Conservation (phyloP, 2,113 vertebrate species). For the Actenoides lindsayi region DNA sequence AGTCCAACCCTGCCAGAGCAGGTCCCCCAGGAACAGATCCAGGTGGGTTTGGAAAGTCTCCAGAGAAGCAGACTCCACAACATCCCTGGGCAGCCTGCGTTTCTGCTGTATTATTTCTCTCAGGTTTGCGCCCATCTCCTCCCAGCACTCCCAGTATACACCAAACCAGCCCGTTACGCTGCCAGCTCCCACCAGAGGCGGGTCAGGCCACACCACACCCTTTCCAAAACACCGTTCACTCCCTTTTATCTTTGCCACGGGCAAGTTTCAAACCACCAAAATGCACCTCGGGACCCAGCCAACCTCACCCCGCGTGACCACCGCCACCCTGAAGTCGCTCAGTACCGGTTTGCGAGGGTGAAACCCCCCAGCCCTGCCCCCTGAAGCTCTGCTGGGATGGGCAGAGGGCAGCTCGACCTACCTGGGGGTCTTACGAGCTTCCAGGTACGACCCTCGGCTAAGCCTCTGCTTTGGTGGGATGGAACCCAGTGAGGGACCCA, state of each 20-base stretch:
- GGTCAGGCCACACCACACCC: background rate
- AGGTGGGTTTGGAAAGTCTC: too few species aligned
- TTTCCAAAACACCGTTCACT: background rate
- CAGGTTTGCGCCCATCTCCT: rapidly evolving
- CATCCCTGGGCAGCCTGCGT: too few species aligned
- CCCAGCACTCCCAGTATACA: rapidly evolving
- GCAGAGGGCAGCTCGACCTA: background rate
- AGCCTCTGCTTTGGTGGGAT: conserved; percentile 66
- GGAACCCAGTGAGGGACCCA: conserved; percentile 6
- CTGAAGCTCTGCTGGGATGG: rapidly evolving
- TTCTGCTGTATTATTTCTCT: too few species aligned
- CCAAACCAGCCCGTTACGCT: rapidly evolving
- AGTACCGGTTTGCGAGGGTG: rapidly evolving
- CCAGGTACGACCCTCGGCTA: conserved; percentile 71
- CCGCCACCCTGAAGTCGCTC: rapidly evolving
- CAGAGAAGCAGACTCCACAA: too few species aligned
- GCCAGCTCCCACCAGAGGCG: rapidly evolving
- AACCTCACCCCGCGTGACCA: rapidly evolving
- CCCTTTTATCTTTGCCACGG: too few species aligned
- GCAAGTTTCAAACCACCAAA: too few species aligned
- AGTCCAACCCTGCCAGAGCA: too few species aligned
- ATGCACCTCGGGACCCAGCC: rapidly evolving
- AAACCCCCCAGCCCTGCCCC: background rate
- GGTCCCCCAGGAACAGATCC: too few species aligned
- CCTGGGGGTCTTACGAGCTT: conserved; percentile 61